A percentile compares a stretch with the other conserved stretches of the same genome.
These are phyloP conservation scores for Orthosia incerta DNA, from an alignment of 2,888 invertebrate genomes.

Conservation along the genomic window DNA sequence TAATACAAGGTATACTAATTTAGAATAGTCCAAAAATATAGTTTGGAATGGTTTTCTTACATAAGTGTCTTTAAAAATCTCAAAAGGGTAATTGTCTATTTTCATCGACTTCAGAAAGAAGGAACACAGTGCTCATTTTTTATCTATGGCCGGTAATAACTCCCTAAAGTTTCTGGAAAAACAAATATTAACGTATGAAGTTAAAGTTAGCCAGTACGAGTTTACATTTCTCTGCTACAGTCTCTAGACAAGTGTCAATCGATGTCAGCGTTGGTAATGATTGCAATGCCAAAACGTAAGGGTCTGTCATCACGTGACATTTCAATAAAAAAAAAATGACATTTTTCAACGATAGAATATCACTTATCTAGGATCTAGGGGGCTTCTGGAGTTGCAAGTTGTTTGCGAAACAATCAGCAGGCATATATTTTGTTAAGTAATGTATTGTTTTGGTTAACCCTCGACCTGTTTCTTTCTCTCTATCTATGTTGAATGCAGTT, in stretches of 20 bases:
- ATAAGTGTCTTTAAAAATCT: background rate
- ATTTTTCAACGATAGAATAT: too few relatives aligned
- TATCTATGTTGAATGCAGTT: background rate
- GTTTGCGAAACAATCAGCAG: background rate
- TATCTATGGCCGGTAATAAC: background rate
- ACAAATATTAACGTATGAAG: background rate
- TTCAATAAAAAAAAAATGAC: too few relatives aligned
- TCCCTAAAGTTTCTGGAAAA: background rate
- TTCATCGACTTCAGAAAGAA: background rate
- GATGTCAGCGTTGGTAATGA: too few relatives aligned
- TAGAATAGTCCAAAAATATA: constrained; percentile 6
- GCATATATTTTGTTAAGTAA: background rate
- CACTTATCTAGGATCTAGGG: too few relatives aligned
- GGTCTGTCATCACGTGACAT: too few relatives aligned
- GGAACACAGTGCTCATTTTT: too few relatives aligned
- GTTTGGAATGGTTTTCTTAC: constrained; percentile 5
- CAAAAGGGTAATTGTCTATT: constrained; percentile 12
- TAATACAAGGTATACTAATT: constrained; percentile 9
- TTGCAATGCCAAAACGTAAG: too few relatives aligned
- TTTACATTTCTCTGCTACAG: background rate
- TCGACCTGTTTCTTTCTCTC: background rate
- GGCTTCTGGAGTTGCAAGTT: background rate
- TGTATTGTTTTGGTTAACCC: background rate
- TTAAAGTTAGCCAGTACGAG: background rate
- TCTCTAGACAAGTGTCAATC: too few relatives aligned